Evolutionary conservation across 2,888 invertebrate species (phyloP).

Genomic region (Acleris laterana): DNA sequence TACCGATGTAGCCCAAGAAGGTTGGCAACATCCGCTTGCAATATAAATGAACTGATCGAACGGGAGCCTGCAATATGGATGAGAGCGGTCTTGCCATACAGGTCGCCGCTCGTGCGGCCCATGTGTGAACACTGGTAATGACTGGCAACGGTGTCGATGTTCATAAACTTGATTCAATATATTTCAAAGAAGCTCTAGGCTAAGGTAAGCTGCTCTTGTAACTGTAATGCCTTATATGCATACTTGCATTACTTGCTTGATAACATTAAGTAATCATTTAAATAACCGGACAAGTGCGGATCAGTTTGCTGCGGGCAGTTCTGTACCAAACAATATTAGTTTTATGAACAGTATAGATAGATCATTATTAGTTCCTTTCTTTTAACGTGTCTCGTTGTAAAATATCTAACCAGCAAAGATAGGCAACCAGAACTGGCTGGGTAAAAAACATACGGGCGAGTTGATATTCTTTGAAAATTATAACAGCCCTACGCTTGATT

Average conservation of each 20-base stretch:
- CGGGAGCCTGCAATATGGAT: conserved; percentile 64
- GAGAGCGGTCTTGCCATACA: conserved; percentile 64
- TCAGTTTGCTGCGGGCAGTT: no score
- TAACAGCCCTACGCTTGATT: no score
- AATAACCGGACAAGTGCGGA: no score
- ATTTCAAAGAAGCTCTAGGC: conserved; percentile 42
- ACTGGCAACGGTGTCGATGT: conserved; percentile 46
- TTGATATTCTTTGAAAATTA: no score
- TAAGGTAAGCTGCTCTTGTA: conserved; percentile 25
- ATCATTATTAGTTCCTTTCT: no score
- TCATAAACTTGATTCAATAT: conserved; percentile 45
- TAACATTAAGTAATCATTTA: no score
- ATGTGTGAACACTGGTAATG: conserved; percentile 49
- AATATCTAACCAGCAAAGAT: no score
- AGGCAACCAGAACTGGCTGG: no score
- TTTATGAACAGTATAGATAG: no score
- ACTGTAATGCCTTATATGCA: conserved; percentile 16
- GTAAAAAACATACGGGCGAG: no score
- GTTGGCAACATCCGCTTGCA: conserved; percentile 58
- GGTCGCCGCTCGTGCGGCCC: conserved; percentile 40
- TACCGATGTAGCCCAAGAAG: conserved; percentile 48
- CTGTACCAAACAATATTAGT: no score
- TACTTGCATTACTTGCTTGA: neutral
- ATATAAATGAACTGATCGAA: conserved; percentile 68
- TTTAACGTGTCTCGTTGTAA: no score